These are phyloP conservation scores for Contarinia nasturtii DNA, from an alignment of 1,140 invertebrate genomes.

Conservation along the genomic window DNA sequence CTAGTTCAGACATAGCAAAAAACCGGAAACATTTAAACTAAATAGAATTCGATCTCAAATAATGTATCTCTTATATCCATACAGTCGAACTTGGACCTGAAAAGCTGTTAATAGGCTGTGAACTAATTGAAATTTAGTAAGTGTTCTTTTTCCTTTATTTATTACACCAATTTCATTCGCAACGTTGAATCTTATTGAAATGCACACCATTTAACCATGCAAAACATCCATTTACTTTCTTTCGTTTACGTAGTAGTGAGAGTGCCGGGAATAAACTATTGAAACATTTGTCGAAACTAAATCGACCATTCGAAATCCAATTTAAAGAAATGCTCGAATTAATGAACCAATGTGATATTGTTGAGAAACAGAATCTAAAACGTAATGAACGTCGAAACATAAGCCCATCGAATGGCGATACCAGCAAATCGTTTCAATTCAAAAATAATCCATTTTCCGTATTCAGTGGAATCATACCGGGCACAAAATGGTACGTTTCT, in stretches of 20 bases:
- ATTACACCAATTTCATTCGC: not conserved
- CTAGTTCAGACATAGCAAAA: too few species aligned
- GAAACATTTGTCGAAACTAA: constrained; percentile 31
- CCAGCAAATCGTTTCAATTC: constrained; percentile 24
- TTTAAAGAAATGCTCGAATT: constrained; percentile 51
- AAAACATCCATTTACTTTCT: constrained; percentile 6
- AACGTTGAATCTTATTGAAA: not conserved
- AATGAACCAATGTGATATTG: constrained; percentile 52
- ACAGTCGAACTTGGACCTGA: constrained; percentile 39
- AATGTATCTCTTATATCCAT: too few species aligned
- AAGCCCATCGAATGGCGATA: constrained; percentile 15
- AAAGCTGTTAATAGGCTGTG: constrained; percentile 50
- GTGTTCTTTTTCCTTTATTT: constrained; percentile 17
- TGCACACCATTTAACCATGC: not conserved
- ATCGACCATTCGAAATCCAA: constrained; percentile 36
- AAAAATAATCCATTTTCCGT: constrained; percentile 42
- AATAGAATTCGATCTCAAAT: too few species aligned
- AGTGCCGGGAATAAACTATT: constrained; percentile 38
- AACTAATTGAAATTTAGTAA: constrained; percentile 70
- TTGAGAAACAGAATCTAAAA: constrained; percentile 22
- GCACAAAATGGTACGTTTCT: constrained; percentile 27
- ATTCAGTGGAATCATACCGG: constrained; percentile 55
- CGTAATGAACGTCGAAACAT: constrained; percentile 4
- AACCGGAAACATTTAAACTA: too few species aligned
- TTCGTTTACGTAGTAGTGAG: constrained; percentile 35